A percentile compares a stretch with the other conserved stretches of the same genome.
Conservation (phyloP, 2,888 invertebrate genomes). For the Thereva unica region DNA sequence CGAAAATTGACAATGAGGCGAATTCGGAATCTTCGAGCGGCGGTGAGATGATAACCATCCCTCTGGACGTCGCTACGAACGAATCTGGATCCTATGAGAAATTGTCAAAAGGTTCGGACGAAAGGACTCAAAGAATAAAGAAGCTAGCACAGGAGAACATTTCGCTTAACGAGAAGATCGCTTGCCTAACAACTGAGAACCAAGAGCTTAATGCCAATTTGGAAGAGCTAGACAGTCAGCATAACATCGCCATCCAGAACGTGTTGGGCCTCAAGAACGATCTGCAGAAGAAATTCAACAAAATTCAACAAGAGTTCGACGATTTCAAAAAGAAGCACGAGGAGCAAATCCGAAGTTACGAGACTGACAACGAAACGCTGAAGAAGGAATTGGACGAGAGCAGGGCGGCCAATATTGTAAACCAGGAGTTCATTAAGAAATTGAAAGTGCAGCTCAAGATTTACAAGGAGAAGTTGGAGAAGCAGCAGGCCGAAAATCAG, state of each 20-base stretch:
- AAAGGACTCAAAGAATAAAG: slow-evolving; percentile 43
- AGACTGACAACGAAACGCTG: slow-evolving; percentile 47
- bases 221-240: slow-evolving; percentile 75
- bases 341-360: slow-evolving; percentile 43
- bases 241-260: slow-evolving; percentile 70
- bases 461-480: too few species aligned
- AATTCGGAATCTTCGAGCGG: slow-evolving; percentile 47
- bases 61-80: slow-evolving; percentile 44
- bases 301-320: slow-evolving; percentile 58
- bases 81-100: slow-evolving; percentile 20
- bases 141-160: slow-evolving; percentile 60
- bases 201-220: slow-evolving; percentile 61
- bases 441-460: not conserved
- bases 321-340: slow-evolving; percentile 34
- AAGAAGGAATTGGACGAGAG: slow-evolving; percentile 48
- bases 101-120: slow-evolving; percentile 14
- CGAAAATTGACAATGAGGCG: slow-evolving; percentile 48
- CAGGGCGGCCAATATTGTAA: slow-evolving; percentile 33
- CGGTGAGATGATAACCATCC: slow-evolving; percentile 49
- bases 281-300: slow-evolving; percentile 61
- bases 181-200: slow-evolving; percentile 58
- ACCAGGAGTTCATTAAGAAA: not conserved
- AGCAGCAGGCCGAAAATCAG: too few species aligned
- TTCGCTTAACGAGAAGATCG: slow-evolving; percentile 59
- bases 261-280: slow-evolving; percentile 62